phyloP scores from a whole-genome alignment of 2,797 vertebrate species.

The Poeciliopsis paucimaculata region DNA sequence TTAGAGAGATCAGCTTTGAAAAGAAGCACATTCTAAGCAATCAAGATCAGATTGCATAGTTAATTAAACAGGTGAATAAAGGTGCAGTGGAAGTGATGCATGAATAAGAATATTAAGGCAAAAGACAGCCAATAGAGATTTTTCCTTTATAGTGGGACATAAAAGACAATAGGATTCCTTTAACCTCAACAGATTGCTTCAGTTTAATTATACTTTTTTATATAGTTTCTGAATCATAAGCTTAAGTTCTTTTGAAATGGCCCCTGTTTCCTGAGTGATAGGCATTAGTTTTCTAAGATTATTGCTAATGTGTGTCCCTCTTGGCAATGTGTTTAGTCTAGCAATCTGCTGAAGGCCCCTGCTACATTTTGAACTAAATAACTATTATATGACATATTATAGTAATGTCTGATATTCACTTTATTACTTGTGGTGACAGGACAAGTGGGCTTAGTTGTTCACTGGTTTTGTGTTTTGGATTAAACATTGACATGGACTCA shows the following conservation, averaged over 20 bases:
- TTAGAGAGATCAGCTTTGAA: constrained; percentile 6
- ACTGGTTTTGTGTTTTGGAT: background rate
- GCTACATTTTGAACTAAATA: background rate
- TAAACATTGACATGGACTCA: background rate
- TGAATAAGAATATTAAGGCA: background rate
- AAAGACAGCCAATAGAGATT: background rate
- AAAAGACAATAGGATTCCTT: background rate
- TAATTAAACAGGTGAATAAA: background rate
- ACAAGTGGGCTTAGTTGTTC: background rate
- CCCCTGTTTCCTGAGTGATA: background rate
- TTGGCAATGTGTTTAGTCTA: background rate
- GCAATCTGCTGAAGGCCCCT: background rate
- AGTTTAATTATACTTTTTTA: background rate
- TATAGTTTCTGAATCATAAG: background rate
- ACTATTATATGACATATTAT: background rate
- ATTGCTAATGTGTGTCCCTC: background rate
- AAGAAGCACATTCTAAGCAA: background rate
- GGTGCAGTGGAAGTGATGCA: background rate
- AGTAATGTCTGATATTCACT: background rate
- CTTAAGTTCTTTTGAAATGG: background rate
- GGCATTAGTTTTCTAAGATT: background rate
- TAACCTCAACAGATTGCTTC: background rate
- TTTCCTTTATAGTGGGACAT: background rate
- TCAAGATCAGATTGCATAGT: constrained; percentile 1
- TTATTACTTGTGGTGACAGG: background rate